Conservation (phyloP, 2,113 vertebrate genomes). For the Lichenostomus cassidix region DNA sequence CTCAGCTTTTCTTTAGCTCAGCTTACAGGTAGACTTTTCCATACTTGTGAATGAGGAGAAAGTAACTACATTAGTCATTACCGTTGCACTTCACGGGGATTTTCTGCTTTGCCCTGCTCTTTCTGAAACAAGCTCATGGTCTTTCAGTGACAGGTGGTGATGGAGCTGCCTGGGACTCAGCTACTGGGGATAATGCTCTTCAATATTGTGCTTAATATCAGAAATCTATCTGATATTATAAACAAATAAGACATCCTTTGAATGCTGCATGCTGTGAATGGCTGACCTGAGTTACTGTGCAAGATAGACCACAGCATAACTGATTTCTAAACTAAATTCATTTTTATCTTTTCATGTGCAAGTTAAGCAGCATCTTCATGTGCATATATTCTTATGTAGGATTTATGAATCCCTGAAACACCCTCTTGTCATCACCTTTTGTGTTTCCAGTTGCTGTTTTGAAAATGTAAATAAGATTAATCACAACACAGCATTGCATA, state of each 20-base stretch:
- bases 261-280: background rate
- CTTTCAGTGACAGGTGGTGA: background rate
- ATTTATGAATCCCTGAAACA: background rate
- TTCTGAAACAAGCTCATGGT: background rate
- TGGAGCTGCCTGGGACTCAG: background rate
- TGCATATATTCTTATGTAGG: background rate
- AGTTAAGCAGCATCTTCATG: background rate
- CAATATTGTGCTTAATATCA: background rate
- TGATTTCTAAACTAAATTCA: background rate
- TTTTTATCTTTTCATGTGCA: background rate
- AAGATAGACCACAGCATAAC: background rate
- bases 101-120: background rate
- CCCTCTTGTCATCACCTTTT: background rate
- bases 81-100: background rate
- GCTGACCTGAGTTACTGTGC: background rate
- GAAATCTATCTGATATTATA: background rate
- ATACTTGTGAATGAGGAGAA: background rate
- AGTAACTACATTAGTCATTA: background rate
- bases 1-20: background rate
- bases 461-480: background rate
- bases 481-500: background rate
- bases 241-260: background rate
- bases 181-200: background rate
- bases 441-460: background rate
- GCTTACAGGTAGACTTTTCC: background rate